Conservation (phyloP, 2,888 invertebrate genomes). For the Nipponacmea schrenckii region DNA sequence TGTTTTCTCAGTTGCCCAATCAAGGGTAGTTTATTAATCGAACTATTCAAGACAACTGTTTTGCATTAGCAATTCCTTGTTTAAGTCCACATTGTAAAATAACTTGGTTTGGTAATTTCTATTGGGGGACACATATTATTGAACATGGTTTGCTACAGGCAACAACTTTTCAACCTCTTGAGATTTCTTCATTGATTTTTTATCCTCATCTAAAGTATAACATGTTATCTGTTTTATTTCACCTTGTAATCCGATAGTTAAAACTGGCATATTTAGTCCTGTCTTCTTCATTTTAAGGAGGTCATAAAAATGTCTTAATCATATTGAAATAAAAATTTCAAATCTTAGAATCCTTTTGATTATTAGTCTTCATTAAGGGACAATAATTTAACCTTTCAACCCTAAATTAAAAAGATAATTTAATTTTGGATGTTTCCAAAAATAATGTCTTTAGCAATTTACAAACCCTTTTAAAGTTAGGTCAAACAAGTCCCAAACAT, state of each 20-base stretch:
- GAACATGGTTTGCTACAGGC: not conserved
- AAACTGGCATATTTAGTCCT: too few species aligned
- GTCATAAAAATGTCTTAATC: not conserved
- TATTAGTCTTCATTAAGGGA: too few species aligned
- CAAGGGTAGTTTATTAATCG: not conserved
- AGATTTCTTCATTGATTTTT: not conserved
- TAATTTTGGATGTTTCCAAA: too few species aligned
- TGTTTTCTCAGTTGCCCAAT: constrained; percentile 7
- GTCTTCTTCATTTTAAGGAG: too few species aligned
- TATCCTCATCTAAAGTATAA: constrained; percentile 1
- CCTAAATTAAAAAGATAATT: too few species aligned
- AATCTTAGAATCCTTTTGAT: not conserved
- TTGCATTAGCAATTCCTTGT: constrained; percentile 6
- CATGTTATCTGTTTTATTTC: constrained; percentile 4
- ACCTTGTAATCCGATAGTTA: too few species aligned
- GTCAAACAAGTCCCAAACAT: too few species aligned
- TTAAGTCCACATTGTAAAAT: constrained; percentile 6
- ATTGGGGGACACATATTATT: constrained; percentile 6
- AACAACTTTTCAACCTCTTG: not conserved
- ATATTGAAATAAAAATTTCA: not conserved
- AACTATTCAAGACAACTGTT: not conserved
- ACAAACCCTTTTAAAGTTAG: too few species aligned
- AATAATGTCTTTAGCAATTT: too few species aligned
- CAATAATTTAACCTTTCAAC: too few species aligned
- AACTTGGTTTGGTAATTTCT: constrained; percentile 5